Evolutionary conservation across 2,888 invertebrate genomes (phyloP), one percentile per base, ranked within the genome.

Genomic region (Neoaliturus tenellus): DNA sequence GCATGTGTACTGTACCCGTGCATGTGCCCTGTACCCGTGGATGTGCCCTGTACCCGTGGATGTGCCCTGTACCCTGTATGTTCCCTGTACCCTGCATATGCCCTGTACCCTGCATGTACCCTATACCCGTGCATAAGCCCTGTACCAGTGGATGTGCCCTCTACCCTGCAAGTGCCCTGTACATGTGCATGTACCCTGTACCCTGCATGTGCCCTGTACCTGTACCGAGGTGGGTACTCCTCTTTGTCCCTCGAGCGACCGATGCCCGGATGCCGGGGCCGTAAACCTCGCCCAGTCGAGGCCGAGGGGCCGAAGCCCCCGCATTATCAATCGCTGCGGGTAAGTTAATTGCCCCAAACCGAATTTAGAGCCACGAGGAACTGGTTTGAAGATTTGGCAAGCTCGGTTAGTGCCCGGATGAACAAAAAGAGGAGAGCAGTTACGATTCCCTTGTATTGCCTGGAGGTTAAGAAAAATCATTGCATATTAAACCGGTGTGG

Each of bases 321-420:
- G 28, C 75, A 75, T 75, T 75, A 75, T 48, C 75, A 44, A 44
- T 10, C 69, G 14, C 17, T 20, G n/a, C n/a, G 48, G 39, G 23
- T 39, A 75, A 39, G 75, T 75, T 75, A 75, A 75, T 75, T 44
- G 75, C 75, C 41, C 75, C 23, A 69, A 75, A 44, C 75, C 75
- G n/a, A 75, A 44, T 28, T 75, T 44, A 75, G 48, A 44, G 39
- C 8, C 48, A 25, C 75, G 35, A 28, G 17, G 75, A 75, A 75
- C 75, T 48, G 75, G 75, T 75, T 75, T 35, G 39, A 28, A 48
- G 75, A 75, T 75, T 75, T 75, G 75, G 75, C 75, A 75, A 75
- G 75, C 39, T 44, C 48, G 39, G 71, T 71, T 71, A 71, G n/a
- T 14, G 71, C 71, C 71, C 23, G 71, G n/a, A 14, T 17, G 33